phyloP scores from a whole-genome alignment of 2,888 invertebrate species.

The Orchesella flavescens region DNA sequence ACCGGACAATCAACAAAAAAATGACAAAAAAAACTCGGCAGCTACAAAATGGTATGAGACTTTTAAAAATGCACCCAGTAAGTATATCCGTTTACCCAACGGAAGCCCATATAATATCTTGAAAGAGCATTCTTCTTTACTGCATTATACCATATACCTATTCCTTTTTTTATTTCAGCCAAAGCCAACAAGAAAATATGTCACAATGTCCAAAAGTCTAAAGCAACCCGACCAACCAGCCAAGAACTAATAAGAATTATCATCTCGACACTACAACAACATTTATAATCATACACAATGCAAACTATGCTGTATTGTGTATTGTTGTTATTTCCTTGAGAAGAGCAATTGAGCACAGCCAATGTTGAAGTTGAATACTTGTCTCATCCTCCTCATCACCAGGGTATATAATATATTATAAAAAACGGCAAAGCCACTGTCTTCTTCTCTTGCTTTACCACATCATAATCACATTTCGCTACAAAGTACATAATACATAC shows the following conservation, averaged over 20 bases:
- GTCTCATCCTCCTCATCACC: slow-evolving; percentile 1
- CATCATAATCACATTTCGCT: slow-evolving; percentile 2
- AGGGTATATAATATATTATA: not conserved
- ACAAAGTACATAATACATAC: not conserved
- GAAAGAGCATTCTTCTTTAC: no score
- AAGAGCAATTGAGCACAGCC: slow-evolving; percentile 18
- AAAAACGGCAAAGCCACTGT: slow-evolving; percentile 1
- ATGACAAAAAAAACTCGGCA: slow-evolving; percentile 4
- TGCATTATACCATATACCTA: no score
- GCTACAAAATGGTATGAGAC: not conserved
- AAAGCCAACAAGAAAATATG: not conserved
- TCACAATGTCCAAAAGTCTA: slow-evolving; percentile 8
- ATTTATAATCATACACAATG: slow-evolving; percentile 12
- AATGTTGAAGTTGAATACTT: slow-evolving; percentile 1
- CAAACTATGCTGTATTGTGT: not conserved
- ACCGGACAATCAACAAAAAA: slow-evolving; percentile 57
- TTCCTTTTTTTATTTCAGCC: no score
- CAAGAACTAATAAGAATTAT: slow-evolving; percentile 17
- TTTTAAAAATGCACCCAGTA: no score
- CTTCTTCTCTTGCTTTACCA: slow-evolving; percentile 9
- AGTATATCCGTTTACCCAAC: no score
- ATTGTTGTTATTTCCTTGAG: slow-evolving; percentile 9
- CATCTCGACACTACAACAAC: slow-evolving; percentile 4
- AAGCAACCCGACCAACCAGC: not conserved
- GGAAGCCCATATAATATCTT: no score